A percentile compares a stretch with the other conserved stretches of the same genome.
Conservation (phyloP, 1,140 invertebrate species). For the Chelonus insularis region DNA sequence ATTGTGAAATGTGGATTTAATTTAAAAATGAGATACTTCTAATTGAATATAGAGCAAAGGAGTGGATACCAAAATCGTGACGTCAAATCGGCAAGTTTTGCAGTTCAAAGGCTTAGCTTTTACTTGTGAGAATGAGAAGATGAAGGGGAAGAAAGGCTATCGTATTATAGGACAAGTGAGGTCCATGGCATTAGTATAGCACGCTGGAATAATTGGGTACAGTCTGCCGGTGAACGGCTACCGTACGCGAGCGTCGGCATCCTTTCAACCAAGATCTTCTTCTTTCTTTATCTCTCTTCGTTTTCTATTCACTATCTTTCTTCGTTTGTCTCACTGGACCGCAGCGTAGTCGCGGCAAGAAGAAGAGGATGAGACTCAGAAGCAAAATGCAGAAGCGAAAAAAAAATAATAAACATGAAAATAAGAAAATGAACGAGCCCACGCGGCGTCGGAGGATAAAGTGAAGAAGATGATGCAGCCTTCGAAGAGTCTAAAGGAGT, state of each 20-base stretch:
- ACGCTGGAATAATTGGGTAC: slow-evolving; percentile 56
- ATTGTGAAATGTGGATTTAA: too few species aligned
- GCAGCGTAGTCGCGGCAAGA: slow-evolving; percentile 29
- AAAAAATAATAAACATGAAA: slow-evolving; percentile 14
- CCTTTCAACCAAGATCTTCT: slow-evolving; percentile 29
- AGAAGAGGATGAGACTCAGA: slow-evolving; percentile 22
- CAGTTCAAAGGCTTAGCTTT: too few species aligned
- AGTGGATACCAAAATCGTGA: too few species aligned
- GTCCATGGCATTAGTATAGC: slow-evolving; percentile 47
- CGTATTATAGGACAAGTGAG: slow-evolving; percentile 26
- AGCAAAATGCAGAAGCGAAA: slow-evolving; percentile 10
- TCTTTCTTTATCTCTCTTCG: slow-evolving; percentile 16
- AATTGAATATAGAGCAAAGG: too few species aligned
- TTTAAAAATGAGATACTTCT: too few species aligned
- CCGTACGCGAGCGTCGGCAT: slow-evolving; percentile 41
- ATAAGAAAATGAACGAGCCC: slow-evolving; percentile 25
- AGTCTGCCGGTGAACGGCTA: slow-evolving; percentile 50
- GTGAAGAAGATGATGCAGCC: background rate
- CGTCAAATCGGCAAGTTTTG: too few species aligned
- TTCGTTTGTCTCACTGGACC: slow-evolving; percentile 20
- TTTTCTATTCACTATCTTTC: background rate
- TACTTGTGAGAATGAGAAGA: slow-evolving; percentile 12
- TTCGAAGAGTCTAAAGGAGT: background rate
- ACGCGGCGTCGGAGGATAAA: slow-evolving; percentile 20
- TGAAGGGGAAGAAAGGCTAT: slow-evolving; percentile 17